Percentiles rank a stretch among this genome's conserved stretches.
phyloP scores from a whole-genome alignment of 2,797 vertebrate species.

The Gymnocypris eckloni region DNA sequence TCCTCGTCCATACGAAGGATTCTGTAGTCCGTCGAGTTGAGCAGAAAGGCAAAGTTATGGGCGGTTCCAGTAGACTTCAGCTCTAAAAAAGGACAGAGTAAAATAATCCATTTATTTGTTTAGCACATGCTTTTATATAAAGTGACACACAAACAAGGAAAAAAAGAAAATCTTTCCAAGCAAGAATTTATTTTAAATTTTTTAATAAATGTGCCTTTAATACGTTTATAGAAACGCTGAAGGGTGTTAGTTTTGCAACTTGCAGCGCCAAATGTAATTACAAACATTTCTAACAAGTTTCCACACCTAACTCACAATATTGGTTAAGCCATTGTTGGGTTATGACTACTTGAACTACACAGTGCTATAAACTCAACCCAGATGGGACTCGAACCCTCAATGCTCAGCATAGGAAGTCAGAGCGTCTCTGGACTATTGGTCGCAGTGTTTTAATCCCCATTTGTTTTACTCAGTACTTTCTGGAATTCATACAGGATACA shows the following conservation, averaged over 20 bases:
- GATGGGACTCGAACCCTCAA: background rate
- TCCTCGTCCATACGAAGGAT: slow-evolving; percentile 98
- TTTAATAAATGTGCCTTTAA: background rate
- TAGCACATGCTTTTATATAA: background rate
- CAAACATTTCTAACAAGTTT: background rate
- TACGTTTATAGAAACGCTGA: background rate
- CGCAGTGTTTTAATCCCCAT: background rate
- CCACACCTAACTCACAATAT: background rate
- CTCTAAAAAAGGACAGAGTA: slow-evolving; percentile 73
- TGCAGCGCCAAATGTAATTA: background rate
- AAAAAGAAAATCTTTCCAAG: background rate
- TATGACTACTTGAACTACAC: background rate
- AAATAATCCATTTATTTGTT: background rate
- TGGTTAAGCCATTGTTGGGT: background rate
- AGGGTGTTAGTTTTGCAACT: background rate
- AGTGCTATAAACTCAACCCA: background rate
- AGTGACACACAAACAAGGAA: background rate
- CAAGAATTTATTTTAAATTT: no score
- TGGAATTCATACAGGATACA: background rate
- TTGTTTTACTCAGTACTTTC: slow-evolving; percentile 16
- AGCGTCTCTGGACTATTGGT: background rate
- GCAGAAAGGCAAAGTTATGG: slow-evolving; percentile 96
- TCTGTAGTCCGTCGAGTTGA: slow-evolving; percentile 96
- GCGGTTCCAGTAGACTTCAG: slow-evolving; percentile 93
- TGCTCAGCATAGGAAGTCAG: background rate